Evolutionary conservation across 2,797 vertebrate species (phyloP).

Genomic region (Tamandua tetradactyla): DNA sequence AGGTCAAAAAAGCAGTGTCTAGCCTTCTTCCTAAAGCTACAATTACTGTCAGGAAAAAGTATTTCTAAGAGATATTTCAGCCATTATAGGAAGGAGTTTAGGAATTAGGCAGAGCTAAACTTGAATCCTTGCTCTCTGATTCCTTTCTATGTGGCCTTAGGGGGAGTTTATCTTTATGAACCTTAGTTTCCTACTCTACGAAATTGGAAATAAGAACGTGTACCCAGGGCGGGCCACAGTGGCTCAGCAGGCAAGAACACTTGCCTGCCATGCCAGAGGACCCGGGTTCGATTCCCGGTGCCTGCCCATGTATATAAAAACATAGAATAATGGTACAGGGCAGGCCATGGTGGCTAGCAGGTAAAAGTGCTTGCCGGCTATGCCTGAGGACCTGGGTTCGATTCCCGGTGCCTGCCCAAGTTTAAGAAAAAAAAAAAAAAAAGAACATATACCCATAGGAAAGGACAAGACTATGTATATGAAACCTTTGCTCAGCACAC

Average conservation of each 20-base stretch:
- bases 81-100: slow-evolving; percentile 1
- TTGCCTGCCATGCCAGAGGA: too few relatives aligned
- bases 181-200: not conserved
- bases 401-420: too few relatives aligned
- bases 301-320: too few relatives aligned
- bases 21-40: slow-evolving; percentile 58
- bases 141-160: not conserved
- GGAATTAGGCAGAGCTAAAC: not conserved
- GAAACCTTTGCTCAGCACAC: not conserved
- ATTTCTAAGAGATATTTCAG: not conserved
- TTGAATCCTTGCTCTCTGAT: not conserved
- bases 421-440: too few relatives aligned
- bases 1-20: slow-evolving; percentile 63
- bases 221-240: too few relatives aligned
- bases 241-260: too few relatives aligned
- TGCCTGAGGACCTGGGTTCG: too few relatives aligned
- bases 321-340: too few relatives aligned
- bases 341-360: too few relatives aligned
- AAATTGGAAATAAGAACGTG: not conserved
- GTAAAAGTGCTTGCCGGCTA: too few relatives aligned
- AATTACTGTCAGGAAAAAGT: slow-evolving; percentile 51
- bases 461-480: not conserved
- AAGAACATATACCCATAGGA: too few relatives aligned
- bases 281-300: too few relatives aligned
- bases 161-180: not conserved